These are phyloP conservation scores for Condylostylus longicornis DNA, from an alignment of 1,140 invertebrate genomes.

Conservation along the genomic window DNA sequence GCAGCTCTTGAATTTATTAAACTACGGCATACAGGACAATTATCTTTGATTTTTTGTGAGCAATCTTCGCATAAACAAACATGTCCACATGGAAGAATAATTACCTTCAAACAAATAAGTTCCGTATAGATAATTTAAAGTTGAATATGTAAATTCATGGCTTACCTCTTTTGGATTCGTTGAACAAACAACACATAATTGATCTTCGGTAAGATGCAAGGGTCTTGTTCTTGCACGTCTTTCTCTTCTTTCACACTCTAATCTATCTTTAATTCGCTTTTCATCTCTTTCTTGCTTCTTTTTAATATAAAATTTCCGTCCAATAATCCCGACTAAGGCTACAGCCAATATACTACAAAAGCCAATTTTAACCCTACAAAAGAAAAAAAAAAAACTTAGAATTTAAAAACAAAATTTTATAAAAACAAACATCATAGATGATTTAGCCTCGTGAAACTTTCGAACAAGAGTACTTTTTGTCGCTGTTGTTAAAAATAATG, in stretches of 20 bases:
- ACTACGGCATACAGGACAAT: conserved; percentile 58
- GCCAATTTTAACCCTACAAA: conserved; percentile 29
- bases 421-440: conserved; percentile 18
- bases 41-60: conserved; percentile 44
- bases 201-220: conserved; percentile 44
- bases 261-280: conserved; percentile 38
- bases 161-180: conserved; percentile 55
- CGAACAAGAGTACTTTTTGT: conserved; percentile 48
- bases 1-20: conserved; percentile 46
- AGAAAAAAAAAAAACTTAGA: background rate
- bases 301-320: conserved; percentile 41
- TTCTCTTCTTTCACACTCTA: conserved; percentile 46
- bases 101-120: conserved; percentile 41
- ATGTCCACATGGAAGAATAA: conserved; percentile 67
- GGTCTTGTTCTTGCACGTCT: conserved; percentile 45
- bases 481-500: conserved; percentile 55
- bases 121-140: background rate
- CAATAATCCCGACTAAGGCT: conserved; percentile 44
- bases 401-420: background rate
- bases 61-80: conserved; percentile 73
- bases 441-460: conserved; percentile 49
- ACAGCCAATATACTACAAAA: conserved; percentile 51
- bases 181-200: conserved; percentile 60
- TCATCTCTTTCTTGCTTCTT: conserved; percentile 40
- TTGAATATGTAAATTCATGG: background rate